These are phyloP conservation scores for Mimachlamys varia DNA, from an alignment of 2,888 invertebrate genomes.

Conservation along the genomic window DNA sequence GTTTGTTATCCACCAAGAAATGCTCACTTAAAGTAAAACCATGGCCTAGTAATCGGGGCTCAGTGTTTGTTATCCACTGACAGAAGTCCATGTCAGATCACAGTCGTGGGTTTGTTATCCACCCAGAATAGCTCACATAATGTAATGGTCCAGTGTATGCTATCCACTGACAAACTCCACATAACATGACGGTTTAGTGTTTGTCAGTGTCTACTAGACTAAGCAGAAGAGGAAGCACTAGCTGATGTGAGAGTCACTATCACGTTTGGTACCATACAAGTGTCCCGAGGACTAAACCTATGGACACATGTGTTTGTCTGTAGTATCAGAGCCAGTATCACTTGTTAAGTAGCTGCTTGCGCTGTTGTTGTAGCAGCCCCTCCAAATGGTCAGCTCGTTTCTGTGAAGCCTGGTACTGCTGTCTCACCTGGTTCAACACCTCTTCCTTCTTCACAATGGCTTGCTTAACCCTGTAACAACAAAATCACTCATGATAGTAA, in stretches of 20 bases:
- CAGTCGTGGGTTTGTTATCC: background rate
- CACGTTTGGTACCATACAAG: background rate
- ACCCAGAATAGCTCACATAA: background rate
- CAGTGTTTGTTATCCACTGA: background rate
- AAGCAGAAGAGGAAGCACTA: background rate
- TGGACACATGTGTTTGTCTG: background rate
- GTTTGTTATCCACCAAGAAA: background rate
- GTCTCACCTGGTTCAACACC: slow-evolving; percentile 77
- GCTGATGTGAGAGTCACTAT: background rate
- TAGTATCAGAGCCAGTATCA: slow-evolving; percentile 39
- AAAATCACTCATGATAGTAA: background rate
- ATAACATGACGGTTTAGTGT: background rate
- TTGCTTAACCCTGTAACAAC: slow-evolving; percentile 79
- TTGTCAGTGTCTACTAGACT: background rate
- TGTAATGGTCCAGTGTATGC: background rate
- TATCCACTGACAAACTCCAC: background rate
- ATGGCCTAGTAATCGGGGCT: no score
- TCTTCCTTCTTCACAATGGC: slow-evolving; percentile 81
- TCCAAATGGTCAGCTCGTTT: slow-evolving; percentile 81
- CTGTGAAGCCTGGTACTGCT: slow-evolving; percentile 80
- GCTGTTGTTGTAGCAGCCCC: slow-evolving; percentile 80
- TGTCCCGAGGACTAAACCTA: background rate
- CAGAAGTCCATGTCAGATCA: no score
- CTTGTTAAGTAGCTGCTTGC: slow-evolving; percentile 79
- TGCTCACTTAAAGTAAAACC: background rate